Evolutionary conservation across 2,113 vertebrate genomes (phyloP), one percentile per base, ranked within the genome.

Genomic region (Eulemur macaco): DNA sequence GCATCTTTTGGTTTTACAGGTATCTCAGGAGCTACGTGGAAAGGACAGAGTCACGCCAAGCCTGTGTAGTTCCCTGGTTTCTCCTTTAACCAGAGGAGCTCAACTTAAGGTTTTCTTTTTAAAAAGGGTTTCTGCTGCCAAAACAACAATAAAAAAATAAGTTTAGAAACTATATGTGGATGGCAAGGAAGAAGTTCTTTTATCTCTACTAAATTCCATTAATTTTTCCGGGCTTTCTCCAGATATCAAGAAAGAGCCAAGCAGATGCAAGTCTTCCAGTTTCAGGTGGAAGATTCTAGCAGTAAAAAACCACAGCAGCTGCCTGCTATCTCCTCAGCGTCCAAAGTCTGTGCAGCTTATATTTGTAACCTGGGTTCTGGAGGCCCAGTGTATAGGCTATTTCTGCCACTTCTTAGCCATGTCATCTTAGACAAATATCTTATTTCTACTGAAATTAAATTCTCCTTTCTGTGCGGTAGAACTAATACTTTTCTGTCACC

Each of bases 391-490:
- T 13, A 68, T 42, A 58, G 69, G 9, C 10, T 63, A 64, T 88
- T 85, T 91, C 45, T 89, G 14, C 68, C 56, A 56, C 60, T 95
- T 90, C 74, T 83, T 86, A 78, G 64, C 31, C 17, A 14, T 29
- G 2, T 69, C 27, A 81, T 29, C 8, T 21, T 91, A 58, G 66
- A 3, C 12, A 89, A 91, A 91, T 63, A 52, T 2, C 6, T 78
- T 96, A 34, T 88, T 94, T 88, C 64, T 34, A 64, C 69, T 85
- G n/a, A 88, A 95, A 64, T 71, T 80, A 66, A 89, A 74, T 89
- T 63, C 25, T 15, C 12, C 4, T 60, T 86, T 91, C 6, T 69
- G 29, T 81, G 74, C 93, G 83, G 78, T 6, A 86, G 27, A 93
- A 47, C 14, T 89, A 69, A 71, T 25, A 54, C 37, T 87, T 13